A percentile compares a stretch with the other conserved stretches of the same genome.
These are phyloP conservation scores for Mola mola DNA, from an alignment of 2,113 vertebrate species.

Conservation along the genomic window DNA sequence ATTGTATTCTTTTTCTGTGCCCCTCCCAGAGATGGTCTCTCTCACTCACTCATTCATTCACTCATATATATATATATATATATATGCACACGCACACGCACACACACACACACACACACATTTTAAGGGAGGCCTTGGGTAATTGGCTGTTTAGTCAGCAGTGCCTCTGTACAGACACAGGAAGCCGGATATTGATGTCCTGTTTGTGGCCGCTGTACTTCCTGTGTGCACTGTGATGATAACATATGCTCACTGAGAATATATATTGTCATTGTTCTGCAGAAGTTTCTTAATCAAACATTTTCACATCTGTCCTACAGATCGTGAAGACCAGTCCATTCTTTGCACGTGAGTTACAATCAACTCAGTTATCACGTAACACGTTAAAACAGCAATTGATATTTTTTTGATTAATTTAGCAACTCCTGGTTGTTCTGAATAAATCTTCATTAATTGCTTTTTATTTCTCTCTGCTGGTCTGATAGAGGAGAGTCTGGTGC, in stretches of 20 bases:
- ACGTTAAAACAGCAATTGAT: neutral
- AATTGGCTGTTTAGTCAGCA: slow-evolving; percentile 37
- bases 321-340: slow-evolving; percentile 98
- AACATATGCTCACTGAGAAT: neutral
- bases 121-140: slow-evolving; percentile 6
- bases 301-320: slow-evolving; percentile 73
- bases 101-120: too few relatives aligned
- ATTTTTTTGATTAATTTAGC: neutral
- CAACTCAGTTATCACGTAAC: too few relatives aligned
- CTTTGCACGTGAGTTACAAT: slow-evolving; percentile 96
- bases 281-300: neutral
- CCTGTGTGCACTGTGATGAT: slow-evolving; percentile 61
- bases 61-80: too few relatives aligned
- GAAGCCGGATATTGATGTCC: slow-evolving; percentile 77
- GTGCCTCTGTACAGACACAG: slow-evolving; percentile 50
- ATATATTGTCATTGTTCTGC: neutral
- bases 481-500: slow-evolving; percentile 95
- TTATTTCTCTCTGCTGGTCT: neutral
- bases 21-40: too few relatives aligned
- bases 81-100: too few relatives aligned
- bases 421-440: neutral
- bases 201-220: slow-evolving; percentile 66
- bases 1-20: too few relatives aligned
- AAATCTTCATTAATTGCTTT: neutral
- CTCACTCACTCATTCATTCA: too few relatives aligned